Evolutionary conservation across 2,888 invertebrate species (phyloP).

Genomic region (Drosophila colorata): DNA sequence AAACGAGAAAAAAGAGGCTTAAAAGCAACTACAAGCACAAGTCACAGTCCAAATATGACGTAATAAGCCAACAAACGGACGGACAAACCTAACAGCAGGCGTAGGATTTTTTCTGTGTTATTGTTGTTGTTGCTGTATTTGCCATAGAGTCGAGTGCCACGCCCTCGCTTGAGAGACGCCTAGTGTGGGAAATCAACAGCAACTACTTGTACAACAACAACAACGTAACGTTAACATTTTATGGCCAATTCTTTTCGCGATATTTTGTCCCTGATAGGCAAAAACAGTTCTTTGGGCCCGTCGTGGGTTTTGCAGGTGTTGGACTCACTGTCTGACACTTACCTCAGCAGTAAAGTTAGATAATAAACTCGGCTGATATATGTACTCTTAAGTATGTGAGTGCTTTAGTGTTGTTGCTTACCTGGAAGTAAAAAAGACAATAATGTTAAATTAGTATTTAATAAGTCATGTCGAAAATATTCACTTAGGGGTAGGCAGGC

Average conservation of each 20-base stretch:
- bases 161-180: slow-evolving; percentile 52
- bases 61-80: slow-evolving; percentile 45
- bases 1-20: slow-evolving; percentile 36
- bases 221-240: slow-evolving; percentile 56
- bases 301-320: slow-evolving; percentile 46
- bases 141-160: slow-evolving; percentile 50
- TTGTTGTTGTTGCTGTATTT: slow-evolving; percentile 5
- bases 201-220: slow-evolving; percentile 2
- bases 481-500: not conserved
- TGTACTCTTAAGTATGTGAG: slow-evolving; percentile 12
- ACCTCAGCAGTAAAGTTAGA: slow-evolving; percentile 44
- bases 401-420: slow-evolving; percentile 48
- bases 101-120: slow-evolving; percentile 62
- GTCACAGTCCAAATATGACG: slow-evolving; percentile 55
- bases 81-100: slow-evolving; percentile 44
- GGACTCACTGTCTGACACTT: slow-evolving; percentile 47
- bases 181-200: slow-evolving; percentile 60
- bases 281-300: slow-evolving; percentile 47
- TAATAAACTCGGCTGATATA: slow-evolving; percentile 38
- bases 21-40: slow-evolving; percentile 38
- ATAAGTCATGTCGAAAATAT: slow-evolving; percentile 16
- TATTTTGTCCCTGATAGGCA: slow-evolving; percentile 47
- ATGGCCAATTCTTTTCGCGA: slow-evolving; percentile 72
- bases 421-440: slow-evolving; percentile 51
- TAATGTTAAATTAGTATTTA: slow-evolving; percentile 33